These are phyloP conservation scores for Marronus borbonicus DNA, from an alignment of 2,888 invertebrate species.

Conservation along the genomic window DNA sequence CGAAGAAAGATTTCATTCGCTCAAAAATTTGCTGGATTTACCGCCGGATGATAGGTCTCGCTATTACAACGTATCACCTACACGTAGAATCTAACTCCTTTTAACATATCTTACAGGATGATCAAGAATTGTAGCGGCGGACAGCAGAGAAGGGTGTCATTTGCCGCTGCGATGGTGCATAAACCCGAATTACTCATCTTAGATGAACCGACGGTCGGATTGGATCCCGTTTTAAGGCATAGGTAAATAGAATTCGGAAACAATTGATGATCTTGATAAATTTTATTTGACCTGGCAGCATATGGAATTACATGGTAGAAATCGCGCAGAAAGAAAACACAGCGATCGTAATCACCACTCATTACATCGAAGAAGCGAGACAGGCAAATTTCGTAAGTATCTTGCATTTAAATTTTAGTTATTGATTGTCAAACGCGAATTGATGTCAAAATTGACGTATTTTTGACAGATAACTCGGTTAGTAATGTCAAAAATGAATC, in stretches of 20 bases:
- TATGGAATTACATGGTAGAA: conserved; percentile 89
- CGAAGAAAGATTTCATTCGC: conserved; percentile 78
- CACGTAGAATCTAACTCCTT: background rate
- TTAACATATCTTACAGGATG: conserved; percentile 61
- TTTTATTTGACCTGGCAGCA: conserved; percentile 72
- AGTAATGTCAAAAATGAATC: no score
- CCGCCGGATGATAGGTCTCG: conserved; percentile 76
- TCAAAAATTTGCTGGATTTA: conserved; percentile 82
- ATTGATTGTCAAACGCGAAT: no score
- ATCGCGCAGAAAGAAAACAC: conserved; percentile 80
- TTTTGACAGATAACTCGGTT: no score
- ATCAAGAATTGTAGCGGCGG: conserved; percentile 88
- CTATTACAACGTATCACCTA: no score
- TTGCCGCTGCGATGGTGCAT: conserved; percentile 91
- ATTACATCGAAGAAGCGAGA: conserved; percentile 94
- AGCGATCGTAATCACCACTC: conserved; percentile 93
- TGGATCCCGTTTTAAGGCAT: conserved; percentile 90
- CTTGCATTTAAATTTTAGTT: no score
- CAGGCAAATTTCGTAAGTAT: conserved; percentile 83
- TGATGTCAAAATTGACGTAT: no score
- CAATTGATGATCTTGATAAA: background rate
- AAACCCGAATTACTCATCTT: conserved; percentile 90
- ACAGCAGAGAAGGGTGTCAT: conserved; percentile 90
- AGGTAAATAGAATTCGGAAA: conserved; percentile 71
- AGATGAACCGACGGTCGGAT: conserved; percentile 95